Percentiles rank a stretch among this genome's conserved stretches.
Conservation (phyloP, 2,113 vertebrate species). For the Lonchura striata region DNA sequence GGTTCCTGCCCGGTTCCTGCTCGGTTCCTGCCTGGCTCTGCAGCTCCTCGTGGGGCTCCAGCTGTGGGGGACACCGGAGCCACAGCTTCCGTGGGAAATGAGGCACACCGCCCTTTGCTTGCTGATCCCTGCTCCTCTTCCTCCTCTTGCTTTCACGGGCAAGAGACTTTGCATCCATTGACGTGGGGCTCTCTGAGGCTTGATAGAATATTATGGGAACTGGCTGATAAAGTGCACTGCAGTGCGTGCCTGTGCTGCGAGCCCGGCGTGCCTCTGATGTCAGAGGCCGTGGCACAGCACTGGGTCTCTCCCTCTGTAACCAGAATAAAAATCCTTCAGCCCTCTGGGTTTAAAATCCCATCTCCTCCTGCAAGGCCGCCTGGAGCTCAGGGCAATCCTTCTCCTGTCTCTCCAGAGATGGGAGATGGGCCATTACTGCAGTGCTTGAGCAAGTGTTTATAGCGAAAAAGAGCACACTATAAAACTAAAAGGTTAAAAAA, state of each 20-base stretch:
- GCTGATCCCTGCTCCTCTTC: accelerated
- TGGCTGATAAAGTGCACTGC: not conserved
- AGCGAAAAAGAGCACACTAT: not conserved
- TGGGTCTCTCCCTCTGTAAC: not conserved
- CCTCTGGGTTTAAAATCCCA: not conserved
- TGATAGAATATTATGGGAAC: not conserved
- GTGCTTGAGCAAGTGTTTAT: not conserved
- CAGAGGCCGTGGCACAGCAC: not conserved
- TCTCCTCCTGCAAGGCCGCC: not conserved
- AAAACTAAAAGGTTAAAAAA: conserved; percentile 24
- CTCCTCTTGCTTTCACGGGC: not conserved
- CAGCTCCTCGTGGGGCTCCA: accelerated
- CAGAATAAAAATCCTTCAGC: not conserved
- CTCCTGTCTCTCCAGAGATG: not conserved
- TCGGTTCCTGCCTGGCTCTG: not conserved
- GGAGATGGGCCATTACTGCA: not conserved
- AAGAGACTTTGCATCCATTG: not conserved
- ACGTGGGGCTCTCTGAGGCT: not conserved
- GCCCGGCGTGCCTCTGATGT: not conserved
- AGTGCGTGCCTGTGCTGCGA: not conserved
- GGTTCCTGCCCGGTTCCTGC: no score
- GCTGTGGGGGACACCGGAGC: not conserved
- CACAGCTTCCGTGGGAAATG: accelerated
- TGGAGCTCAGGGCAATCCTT: not conserved
- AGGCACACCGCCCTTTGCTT: not conserved